Conservation (phyloP, 2,888 invertebrate species). For the Melinaea marsaeus region DNA sequence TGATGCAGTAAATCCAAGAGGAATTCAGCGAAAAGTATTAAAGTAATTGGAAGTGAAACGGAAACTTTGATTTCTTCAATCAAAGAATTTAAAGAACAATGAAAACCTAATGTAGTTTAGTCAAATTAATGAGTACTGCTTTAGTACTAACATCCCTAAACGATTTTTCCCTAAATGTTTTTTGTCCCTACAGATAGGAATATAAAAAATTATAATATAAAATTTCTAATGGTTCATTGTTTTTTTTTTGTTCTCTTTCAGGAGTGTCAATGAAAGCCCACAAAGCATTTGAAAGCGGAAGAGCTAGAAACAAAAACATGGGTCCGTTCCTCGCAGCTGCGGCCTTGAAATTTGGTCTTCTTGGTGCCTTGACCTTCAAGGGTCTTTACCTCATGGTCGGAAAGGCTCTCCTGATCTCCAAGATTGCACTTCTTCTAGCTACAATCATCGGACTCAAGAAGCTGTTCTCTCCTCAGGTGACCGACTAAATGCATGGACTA, state of each 20-base stretch:
- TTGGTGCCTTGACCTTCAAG: conserved; percentile 89
- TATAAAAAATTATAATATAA: too few species aligned
- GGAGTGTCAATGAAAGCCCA: conserved; percentile 83
- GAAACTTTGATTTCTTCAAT: too few species aligned
- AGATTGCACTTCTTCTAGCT: conserved; percentile 88
- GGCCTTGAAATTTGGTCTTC: conserved; percentile 87
- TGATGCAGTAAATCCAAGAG: too few species aligned
- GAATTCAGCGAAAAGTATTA: too few species aligned
- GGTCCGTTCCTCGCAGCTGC: conserved; percentile 85
- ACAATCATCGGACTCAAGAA: conserved; percentile 90
- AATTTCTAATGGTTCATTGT: too few species aligned
- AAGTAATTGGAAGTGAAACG: too few species aligned
- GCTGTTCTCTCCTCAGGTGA: conserved; percentile 83
- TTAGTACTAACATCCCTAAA: too few species aligned
- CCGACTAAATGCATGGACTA: conserved; percentile 39
- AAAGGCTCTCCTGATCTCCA: conserved; percentile 90
- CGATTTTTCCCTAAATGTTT: too few species aligned
- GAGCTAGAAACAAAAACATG: conserved; percentile 85
- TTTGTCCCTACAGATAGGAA: too few species aligned
- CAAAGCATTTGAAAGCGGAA: conserved; percentile 79
- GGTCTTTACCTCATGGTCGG: conserved; percentile 88
- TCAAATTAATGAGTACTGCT: not conserved
- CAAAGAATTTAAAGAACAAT: too few species aligned
- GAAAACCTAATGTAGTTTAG: not conserved
- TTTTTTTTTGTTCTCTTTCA: conserved; percentile 45